These are phyloP conservation scores for Aratinga solstitialis DNA, from an alignment of 2,797 vertebrate species.

Conservation along the genomic window DNA sequence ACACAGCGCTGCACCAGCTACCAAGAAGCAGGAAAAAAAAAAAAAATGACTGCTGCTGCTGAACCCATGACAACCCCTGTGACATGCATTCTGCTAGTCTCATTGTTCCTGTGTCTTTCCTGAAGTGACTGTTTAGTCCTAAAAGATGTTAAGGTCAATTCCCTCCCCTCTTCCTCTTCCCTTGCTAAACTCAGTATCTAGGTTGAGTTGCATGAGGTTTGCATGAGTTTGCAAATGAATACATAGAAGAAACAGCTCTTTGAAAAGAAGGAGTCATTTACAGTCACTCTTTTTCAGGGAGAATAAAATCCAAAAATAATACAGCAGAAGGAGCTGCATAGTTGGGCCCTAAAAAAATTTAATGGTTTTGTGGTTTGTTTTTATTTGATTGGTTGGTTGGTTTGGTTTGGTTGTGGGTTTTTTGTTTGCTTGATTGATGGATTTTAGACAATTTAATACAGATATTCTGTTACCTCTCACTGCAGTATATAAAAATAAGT, in stretches of 20 bases:
- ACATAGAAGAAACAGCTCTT: neutral
- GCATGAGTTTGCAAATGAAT: neutral
- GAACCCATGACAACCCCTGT: too few relatives aligned
- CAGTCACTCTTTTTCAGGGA: neutral
- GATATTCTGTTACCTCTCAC: neutral
- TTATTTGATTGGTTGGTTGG: neutral
- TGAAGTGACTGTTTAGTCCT: neutral
- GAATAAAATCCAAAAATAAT: neutral
- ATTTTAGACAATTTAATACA: neutral
- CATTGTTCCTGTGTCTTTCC: neutral
- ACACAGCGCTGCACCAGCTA: too few relatives aligned
- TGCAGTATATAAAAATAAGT: neutral
- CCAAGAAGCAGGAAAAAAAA: too few relatives aligned
- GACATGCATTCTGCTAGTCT: neutral
- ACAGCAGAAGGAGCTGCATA: neutral
- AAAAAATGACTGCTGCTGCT: too few relatives aligned
- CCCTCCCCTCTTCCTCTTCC: neutral
- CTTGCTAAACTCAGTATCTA: neutral
- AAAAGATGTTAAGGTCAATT: neutral
- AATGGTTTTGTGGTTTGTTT: neutral
- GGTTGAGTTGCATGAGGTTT: neutral
- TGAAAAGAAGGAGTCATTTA: neutral
- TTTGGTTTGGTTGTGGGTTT: neutral
- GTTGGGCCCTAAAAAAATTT: fast-evolving
- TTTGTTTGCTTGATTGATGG: neutral